Evolutionary conservation across 1,140 invertebrate species (phyloP), one percentile per base, ranked within the genome.

Genomic region (Drosophila ananassae): DNA sequence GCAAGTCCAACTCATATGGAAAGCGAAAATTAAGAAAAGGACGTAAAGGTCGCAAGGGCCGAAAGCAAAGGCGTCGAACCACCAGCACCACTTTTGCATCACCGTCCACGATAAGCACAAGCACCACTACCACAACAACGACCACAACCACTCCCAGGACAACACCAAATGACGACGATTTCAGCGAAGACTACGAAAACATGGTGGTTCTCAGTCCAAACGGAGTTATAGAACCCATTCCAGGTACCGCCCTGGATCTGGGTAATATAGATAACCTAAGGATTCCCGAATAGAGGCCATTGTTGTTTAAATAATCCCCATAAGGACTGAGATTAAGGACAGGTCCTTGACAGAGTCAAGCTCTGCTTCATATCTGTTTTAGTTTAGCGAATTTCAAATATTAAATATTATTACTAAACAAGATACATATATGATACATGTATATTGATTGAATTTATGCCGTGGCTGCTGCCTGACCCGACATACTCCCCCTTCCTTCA

Each of bases 251-350:
- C 9, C 50, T 82, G 0, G 12, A 72, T 0, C 55, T 87, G n/a
- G 82, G 83, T 34, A 82, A 87, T 25, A 76, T 87, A 22, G n/a
- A 64, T 3, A 80, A 80, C 37, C 13, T 77, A 10, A 69, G 71
- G 30, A 79, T 79, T 2, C 47, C 44, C 7, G 24, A 46, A 24
- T 79, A 68, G 7, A 21, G n/a, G 0, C 5, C 3, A 3, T 17
- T 7, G 13, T 44, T 44, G 6, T 8, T 2, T 5, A 21, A 6
- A 21, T 44, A n/a, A 51, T 25, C 6, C 13, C 28, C 34, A 57
- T 39, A 46, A 53, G 66, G 74, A 62, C 56, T 47, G 51, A 60
- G 34, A 22, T 32, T 10, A 39, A 56, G 24, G 13, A 71, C 56
- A n/a, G 25, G n/a, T 17, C 17, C 17, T 17, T 17, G 17, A 17